Conservation (phyloP, 37 sponge, comb jelly and placozoan genomes). For the Spongilla lacustris region DNA sequence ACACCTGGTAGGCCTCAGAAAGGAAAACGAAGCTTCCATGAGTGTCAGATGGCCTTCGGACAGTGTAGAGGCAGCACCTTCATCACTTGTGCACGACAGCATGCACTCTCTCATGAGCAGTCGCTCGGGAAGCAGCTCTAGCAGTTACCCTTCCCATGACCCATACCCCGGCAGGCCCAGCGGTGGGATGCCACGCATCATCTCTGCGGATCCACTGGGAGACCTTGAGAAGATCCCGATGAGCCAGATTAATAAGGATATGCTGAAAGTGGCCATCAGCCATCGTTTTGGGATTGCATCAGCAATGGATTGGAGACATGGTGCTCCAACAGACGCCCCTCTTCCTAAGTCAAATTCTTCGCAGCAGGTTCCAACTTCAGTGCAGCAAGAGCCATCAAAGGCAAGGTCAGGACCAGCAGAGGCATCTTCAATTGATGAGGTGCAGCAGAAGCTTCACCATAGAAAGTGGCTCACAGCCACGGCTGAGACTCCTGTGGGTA, state of each 20-base stretch:
- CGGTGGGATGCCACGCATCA: neutral
- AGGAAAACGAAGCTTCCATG: no score
- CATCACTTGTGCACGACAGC: neutral
- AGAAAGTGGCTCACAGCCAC: constrained; percentile 8
- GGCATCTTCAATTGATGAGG: constrained; percentile 1
- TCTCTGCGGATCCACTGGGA: constrained; percentile 2
- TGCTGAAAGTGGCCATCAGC: constrained; percentile 36
- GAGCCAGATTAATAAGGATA: constrained; percentile 5
- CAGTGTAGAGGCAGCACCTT: neutral
- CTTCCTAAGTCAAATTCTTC: neutral
- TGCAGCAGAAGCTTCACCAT: constrained; percentile 38
- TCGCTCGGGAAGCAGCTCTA: constrained; percentile 10
- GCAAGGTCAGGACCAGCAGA: neutral
- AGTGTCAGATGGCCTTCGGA: no score
- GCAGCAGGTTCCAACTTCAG: neutral
- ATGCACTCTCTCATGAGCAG: constrained; percentile 13
- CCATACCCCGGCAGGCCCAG: neutral
- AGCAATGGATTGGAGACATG: neutral
- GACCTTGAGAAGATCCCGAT: constrained; percentile 1
- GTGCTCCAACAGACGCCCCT: neutral
- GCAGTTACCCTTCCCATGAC: neutral
- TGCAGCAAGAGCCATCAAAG: neutral
- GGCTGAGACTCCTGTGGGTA: neutral
- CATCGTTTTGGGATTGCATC: constrained; percentile 13
- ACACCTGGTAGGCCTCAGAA: no score